Conservation (phyloP, 2,888 invertebrate species). For the Miltochrista miniata region DNA sequence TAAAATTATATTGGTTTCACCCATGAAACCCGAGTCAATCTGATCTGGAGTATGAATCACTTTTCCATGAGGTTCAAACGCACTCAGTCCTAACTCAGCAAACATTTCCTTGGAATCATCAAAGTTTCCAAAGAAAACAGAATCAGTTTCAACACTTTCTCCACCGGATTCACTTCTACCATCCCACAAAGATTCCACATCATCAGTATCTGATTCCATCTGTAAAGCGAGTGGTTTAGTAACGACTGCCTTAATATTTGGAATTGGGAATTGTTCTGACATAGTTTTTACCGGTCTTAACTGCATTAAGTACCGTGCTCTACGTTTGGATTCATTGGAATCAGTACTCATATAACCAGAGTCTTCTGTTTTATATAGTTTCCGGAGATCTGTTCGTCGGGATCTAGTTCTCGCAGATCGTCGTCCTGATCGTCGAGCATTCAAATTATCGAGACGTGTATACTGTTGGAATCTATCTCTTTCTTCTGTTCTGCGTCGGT, state of each 20-base stretch:
- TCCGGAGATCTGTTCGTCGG: conserved; percentile 68
- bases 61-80: conserved; percentile 55
- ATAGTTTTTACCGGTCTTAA: conserved; percentile 58
- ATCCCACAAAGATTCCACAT: conserved; percentile 90
- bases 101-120: conserved; percentile 74
- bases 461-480: conserved; percentile 65
- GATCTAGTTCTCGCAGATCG: conserved; percentile 70
- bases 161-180: conserved; percentile 94
- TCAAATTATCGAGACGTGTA: conserved; percentile 61
- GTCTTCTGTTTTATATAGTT: conserved; percentile 84
- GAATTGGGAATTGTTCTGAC: conserved; percentile 49
- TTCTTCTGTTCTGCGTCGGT: conserved; percentile 66
- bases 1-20: conserved; percentile 75
- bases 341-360: conserved; percentile 94
- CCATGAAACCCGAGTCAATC: conserved; percentile 75
- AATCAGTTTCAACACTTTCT: conserved; percentile 94
- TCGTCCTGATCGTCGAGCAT: conserved; percentile 67
- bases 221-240: conserved; percentile 56
- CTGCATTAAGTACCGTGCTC: conserved; percentile 75
- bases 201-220: conserved; percentile 86
- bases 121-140: conserved; percentile 92
- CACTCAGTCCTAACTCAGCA: conserved; percentile 62
- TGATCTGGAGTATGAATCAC: conserved; percentile 58
- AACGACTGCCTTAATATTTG: conserved; percentile 39
- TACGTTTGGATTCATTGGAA: conserved; percentile 85